Base-by-base conservation (phyloP, 2,888 invertebrate species). In the Nomada goodeniana region DNA sequence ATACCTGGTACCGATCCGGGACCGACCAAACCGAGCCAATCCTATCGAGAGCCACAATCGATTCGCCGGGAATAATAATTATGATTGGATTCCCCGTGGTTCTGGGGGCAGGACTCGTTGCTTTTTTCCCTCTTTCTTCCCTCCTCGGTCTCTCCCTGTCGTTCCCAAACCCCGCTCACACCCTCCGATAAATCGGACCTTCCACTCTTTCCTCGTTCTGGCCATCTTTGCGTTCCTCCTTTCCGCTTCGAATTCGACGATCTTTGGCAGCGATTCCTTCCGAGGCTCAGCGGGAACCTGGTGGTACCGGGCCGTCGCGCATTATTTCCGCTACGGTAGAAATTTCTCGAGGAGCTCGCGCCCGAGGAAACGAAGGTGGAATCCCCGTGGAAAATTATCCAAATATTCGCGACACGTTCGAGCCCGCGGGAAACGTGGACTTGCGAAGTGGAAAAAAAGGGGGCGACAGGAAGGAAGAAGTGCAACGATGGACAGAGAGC, bases 61-160 rank as follows among this genome's bases (percentile, higher is more conserved):
- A 92, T 92, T 92, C 91, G 89, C 89, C 90, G 88, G 89, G 90
- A 93, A 92, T 92, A 92, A 93, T 93, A 92, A 93, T 93, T 93
- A 93, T 92, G 92, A 93, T 93, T 93, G 92, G 93, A 93, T 93
- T 93, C 91, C 89, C 89, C 88, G 89, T 86, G 88, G 89, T 90
- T 90, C 89, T 86, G 88, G 90, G 90, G 91, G 89, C 89, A 90
- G 89, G 90, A 89, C 91, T 90, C 86, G 63, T 73, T 75, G 88
- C 84, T 82, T 63, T 84, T 82, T 77, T 78, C 67, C 82, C 63
- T 76, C 76, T 57, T 55, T 65, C 72, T 57, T 67, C 72, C 50
- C 69, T 57, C 59, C 67, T 67, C 53, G 50, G 60, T 61, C 67
- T 61, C 67, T 64, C 67, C 69, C 65, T 64, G 53, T 55, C 53